Evolutionary conservation across 2,113 vertebrate genomes (phyloP), one percentile per base, ranked within the genome.

Genomic region (Boulengeromyrus knoepffleri): DNA sequence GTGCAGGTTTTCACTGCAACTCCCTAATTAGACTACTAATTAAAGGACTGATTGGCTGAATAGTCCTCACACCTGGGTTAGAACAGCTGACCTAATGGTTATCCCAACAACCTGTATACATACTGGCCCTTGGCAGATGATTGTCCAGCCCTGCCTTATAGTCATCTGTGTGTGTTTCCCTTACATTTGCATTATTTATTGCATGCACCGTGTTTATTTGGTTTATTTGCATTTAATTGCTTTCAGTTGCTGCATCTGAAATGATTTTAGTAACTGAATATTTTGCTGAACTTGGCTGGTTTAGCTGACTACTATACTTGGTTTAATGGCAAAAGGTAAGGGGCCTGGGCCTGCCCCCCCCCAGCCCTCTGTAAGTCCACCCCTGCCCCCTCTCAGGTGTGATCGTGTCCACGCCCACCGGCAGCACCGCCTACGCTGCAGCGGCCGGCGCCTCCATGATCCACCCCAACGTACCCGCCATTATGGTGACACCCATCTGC

Each of bases 401-500:
- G 90, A 97, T 96, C 0, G 96, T 97, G 90, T 97, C 96, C 89
- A 97, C 96, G 0, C 96, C 96, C 0, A 97, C 96, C 0, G 96
- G 96, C 62, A 96, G 96, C 92, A 96, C 96, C 0, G 96, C 96
- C 0, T 97, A 97, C 0, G 96, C 96, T 0, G 96, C 96, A 0
- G 96, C 96, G 10, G 96, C 96, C 0, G 96, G 96, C 86, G 96
- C 96, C 46, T 97, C 96, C 58, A 97, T 97, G 96, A 97, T 96
- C 91, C 96, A 97, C 92, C 96, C 96, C 53, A 97, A 97, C 4
- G 96, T 97, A 0, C 96, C 96, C 0, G 96, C 96, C 93, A 96
- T 97, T 93, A 96, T 97, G 95, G 95, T 97, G 90, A 97, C 96
- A 0, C 96, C 96, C 89, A 97, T 97, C 94, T 97, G 96, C 90